Conservation (phyloP, 2,888 invertebrate genomes). For the Agrotis exclamationis region DNA sequence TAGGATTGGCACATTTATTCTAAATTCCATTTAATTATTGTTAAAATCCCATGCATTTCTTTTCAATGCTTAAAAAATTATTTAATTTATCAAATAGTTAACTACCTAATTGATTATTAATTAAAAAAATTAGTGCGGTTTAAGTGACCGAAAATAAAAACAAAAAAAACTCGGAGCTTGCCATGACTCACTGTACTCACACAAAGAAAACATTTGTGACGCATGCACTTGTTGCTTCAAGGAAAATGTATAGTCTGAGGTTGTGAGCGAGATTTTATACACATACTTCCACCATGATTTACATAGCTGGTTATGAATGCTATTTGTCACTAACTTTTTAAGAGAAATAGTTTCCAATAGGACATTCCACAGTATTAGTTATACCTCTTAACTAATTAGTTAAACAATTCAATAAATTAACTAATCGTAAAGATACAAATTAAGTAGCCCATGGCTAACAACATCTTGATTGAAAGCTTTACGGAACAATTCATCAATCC, state of each 20-base stretch:
- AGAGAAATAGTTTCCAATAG: not conserved
- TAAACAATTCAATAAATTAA: conserved; percentile 14
- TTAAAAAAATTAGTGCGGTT: too few species aligned
- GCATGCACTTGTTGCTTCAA: not conserved
- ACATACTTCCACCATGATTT: too few species aligned
- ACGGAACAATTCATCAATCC: conserved; percentile 19
- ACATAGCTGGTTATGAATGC: too few species aligned
- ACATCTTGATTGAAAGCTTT: conserved; percentile 25
- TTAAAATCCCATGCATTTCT: too few species aligned
- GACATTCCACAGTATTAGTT: not conserved
- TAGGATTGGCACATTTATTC: too few species aligned
- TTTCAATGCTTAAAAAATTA: too few species aligned
- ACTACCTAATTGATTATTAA: too few species aligned
- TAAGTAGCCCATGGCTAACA: not conserved
- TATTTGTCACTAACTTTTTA: too few species aligned
- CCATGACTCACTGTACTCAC: not conserved
- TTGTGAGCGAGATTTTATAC: not conserved
- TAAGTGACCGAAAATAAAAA: too few species aligned
- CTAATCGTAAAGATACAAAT: conserved; percentile 19
- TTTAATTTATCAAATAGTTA: too few species aligned
- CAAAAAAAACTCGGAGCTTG: not conserved
- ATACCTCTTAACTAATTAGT: not conserved
- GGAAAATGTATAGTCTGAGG: not conserved
- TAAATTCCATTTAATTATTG: too few species aligned
- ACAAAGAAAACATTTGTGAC: not conserved